phyloP scores from a whole-genome alignment of 2,797 vertebrate species.

The Gobionotothen gibberifrons region DNA sequence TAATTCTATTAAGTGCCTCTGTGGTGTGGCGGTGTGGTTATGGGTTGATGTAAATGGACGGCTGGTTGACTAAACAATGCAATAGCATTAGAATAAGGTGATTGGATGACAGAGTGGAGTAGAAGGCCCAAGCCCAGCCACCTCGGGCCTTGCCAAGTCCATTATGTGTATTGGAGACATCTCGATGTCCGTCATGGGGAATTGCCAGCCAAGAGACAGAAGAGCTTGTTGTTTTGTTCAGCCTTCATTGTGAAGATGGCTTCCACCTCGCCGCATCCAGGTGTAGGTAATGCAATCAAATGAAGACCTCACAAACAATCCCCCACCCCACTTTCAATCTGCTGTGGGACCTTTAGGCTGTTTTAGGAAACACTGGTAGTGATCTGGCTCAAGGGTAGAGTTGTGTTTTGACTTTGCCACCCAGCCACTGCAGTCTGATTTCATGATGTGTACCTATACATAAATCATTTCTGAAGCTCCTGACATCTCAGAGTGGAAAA shows the following conservation, averaged over 20 bases:
- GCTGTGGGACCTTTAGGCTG: conserved; percentile 41
- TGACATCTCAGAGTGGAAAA: conserved; percentile 22
- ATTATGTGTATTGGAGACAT: conserved; percentile 86
- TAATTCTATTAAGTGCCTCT: conserved; percentile 87
- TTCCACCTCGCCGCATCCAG: conserved; percentile 68
- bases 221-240: conserved; percentile 65
- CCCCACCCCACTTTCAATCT: conserved; percentile 52
- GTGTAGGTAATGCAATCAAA: conserved; percentile 79
- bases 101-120: conserved; percentile 83
- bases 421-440: conserved; percentile 23
- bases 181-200: conserved; percentile 71
- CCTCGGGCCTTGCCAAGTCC: conserved; percentile 81
- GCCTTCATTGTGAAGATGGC: conserved; percentile 77
- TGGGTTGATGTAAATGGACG: conserved; percentile 85
- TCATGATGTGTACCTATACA: conserved; percentile 22
- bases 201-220: conserved; percentile 58
- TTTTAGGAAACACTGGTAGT: conserved; percentile 45
- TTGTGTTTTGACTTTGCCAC: conserved; percentile 40
- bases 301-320: conserved; percentile 53
- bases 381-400: conserved; percentile 58
- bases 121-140: conserved; percentile 67
- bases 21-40: conserved; percentile 71
- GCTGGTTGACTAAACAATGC: conserved; percentile 85
- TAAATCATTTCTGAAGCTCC: conserved; percentile 16
- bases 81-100: conserved; percentile 86